phyloP scores from a whole-genome alignment of 2,888 invertebrate genomes.

The Cephus nigrinus region DNA sequence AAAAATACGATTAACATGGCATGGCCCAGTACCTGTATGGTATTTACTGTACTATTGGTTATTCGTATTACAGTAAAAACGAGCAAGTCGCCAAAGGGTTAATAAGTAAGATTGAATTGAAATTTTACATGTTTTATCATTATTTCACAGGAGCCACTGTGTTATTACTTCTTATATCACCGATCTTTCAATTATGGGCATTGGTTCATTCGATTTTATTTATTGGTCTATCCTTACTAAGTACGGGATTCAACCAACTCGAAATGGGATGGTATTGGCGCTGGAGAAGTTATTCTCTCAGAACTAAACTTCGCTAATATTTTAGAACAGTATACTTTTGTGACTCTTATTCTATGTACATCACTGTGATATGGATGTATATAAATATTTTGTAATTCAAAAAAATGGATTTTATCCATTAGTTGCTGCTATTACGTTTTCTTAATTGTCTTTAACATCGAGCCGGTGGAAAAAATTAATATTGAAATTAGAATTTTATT shows the following conservation, averaged over 20 bases:
- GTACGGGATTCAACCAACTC: constrained; percentile 56
- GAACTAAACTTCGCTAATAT: constrained; percentile 26
- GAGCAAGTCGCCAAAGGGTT: neutral
- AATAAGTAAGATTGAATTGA: neutral
- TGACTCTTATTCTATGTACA: constrained; percentile 19
- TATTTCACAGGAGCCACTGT: constrained; percentile 44
- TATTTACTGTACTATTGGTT: neutral
- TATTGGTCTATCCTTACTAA: constrained; percentile 53
- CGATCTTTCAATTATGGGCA: constrained; percentile 59
- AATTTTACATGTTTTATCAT: neutral
- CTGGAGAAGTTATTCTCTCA: constrained; percentile 41
- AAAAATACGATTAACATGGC: too few species aligned
- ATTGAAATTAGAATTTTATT: neutral
- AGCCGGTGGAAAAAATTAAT: neutral
- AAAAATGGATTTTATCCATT: neutral
- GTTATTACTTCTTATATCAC: constrained; percentile 53
- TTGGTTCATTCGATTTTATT: constrained; percentile 51
- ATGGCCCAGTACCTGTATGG: neutral
- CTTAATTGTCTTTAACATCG: neutral
- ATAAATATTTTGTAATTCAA: constrained; percentile 22
- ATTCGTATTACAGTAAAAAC: neutral
- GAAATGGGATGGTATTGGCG: constrained; percentile 61
- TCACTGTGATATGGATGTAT: constrained; percentile 44
- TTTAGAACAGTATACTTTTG: neutral
- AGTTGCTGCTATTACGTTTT: neutral